Percentiles rank a stretch among this genome's conserved stretches.
Evolutionary conservation across 2,113 vertebrate species (phyloP).

Genomic region (Origma solitaria): DNA sequence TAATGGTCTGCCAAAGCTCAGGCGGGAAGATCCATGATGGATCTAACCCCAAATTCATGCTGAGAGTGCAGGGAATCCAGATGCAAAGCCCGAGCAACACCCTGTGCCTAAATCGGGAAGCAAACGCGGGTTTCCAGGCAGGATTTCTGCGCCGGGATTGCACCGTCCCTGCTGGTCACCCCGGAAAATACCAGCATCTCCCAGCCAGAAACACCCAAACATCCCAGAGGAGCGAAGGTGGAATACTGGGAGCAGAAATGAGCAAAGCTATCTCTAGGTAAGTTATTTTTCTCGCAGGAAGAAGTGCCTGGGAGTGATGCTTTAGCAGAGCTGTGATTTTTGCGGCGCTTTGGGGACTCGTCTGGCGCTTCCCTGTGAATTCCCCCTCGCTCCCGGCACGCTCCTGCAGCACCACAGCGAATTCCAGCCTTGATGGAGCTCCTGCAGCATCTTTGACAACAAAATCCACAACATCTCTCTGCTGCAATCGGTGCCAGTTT

Average conservation of each 20-base stretch:
- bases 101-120: neutral
- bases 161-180: neutral
- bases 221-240: neutral
- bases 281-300: neutral
- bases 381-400: neutral
- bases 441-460: neutral
- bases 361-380: neutral
- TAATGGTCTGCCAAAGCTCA: neutral
- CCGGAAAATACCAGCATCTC: neutral
- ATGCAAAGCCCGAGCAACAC: neutral
- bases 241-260: neutral
- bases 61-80: neutral
- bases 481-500: neutral
- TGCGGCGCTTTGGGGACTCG: neutral
- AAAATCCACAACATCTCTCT: neutral
- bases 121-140: accelerated
- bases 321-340: neutral
- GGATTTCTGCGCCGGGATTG: neutral
- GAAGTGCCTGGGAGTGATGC: neutral
- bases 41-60: neutral
- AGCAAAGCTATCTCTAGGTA: neutral
- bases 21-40: neutral
- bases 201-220: neutral
- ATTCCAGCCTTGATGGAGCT: neutral
- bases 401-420: neutral